A percentile compares a stretch with the other conserved stretches of the same genome.
phyloP scores from a whole-genome alignment of 2,888 invertebrate species.

The Flexamia atlantica region DNA sequence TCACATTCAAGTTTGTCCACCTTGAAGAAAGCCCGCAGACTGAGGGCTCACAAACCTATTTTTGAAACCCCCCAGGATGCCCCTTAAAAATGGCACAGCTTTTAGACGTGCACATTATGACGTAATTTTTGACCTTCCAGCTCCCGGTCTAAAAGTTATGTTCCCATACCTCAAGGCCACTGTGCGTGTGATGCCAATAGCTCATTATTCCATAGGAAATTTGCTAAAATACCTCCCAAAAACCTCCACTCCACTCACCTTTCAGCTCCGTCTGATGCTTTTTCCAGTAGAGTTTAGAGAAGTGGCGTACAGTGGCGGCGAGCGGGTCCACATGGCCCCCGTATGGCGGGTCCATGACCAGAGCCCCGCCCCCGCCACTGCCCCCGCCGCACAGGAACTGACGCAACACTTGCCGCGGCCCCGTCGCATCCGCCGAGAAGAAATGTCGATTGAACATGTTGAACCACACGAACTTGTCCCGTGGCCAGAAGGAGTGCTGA shows the following conservation, averaged over 20 bases:
- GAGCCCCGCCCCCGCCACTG: constrained; percentile 77
- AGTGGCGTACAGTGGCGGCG: constrained; percentile 81
- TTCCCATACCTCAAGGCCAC: too few species aligned
- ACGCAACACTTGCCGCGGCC: constrained; percentile 78
- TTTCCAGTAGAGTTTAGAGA: constrained; percentile 77
- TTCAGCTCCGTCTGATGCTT: constrained; percentile 14
- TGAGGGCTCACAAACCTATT: too few species aligned
- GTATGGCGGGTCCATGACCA: constrained; percentile 94
- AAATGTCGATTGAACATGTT: constrained; percentile 96
- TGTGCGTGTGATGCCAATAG: too few species aligned
- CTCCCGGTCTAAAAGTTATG: too few species aligned
- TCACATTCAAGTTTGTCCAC: too few species aligned
- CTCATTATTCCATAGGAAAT: too few species aligned
- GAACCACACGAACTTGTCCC: constrained; percentile 84
- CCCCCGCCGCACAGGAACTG: constrained; percentile 80
- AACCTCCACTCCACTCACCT: constrained; percentile 13
- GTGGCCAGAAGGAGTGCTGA: constrained; percentile 72
- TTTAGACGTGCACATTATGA: too few species aligned
- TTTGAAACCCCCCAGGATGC: too few species aligned
- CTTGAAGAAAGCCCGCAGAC: too few species aligned
- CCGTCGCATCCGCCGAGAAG: constrained; percentile 79
- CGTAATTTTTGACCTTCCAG: too few species aligned
- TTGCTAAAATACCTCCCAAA: too few species aligned
- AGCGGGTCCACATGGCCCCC: constrained; percentile 93
- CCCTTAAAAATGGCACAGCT: too few species aligned